Evolutionary conservation across 2,797 vertebrate species (phyloP).

Genomic region (Takifugu ocellatus): DNA sequence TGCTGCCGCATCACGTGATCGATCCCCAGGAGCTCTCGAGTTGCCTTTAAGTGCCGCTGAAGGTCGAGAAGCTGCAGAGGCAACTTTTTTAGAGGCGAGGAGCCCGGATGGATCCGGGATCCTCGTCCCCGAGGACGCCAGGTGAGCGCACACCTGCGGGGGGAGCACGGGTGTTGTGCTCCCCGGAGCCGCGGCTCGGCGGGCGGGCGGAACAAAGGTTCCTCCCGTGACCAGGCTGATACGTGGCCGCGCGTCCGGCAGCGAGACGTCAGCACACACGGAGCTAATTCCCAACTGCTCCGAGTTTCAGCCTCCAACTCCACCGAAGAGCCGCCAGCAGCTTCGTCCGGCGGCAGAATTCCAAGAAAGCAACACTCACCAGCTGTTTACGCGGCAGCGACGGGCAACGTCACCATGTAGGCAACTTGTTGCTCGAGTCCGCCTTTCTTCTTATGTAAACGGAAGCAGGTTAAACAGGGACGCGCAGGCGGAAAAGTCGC

Average conservation of each 20-base stretch:
- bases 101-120: neutral
- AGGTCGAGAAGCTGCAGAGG: neutral
- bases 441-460: constrained; percentile 24
- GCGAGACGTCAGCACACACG: neutral
- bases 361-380: constrained; percentile 68
- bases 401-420: constrained; percentile 75
- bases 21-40: neutral
- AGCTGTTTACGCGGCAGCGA: constrained; percentile 71
- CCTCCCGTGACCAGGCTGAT: constrained; percentile 13
- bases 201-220: constrained; percentile 33
- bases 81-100: neutral
- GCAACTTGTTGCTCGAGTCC: constrained; percentile 65
- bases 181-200: constrained; percentile 20
- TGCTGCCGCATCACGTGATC: neutral
- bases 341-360: neutral
- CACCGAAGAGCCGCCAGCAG: neutral
- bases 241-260: constrained; percentile 43
- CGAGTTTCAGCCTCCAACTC: too few relatives aligned
- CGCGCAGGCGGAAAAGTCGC: neutral
- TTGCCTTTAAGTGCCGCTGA: too few relatives aligned
- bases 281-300: neutral
- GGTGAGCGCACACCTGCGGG: constrained; percentile 9
- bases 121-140: constrained; percentile 55
- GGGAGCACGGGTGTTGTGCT: neutral
- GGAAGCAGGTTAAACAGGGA: constrained; percentile 13